phyloP scores from a whole-genome alignment of 2,888 invertebrate genomes.

The Cerastis rubricosa region DNA sequence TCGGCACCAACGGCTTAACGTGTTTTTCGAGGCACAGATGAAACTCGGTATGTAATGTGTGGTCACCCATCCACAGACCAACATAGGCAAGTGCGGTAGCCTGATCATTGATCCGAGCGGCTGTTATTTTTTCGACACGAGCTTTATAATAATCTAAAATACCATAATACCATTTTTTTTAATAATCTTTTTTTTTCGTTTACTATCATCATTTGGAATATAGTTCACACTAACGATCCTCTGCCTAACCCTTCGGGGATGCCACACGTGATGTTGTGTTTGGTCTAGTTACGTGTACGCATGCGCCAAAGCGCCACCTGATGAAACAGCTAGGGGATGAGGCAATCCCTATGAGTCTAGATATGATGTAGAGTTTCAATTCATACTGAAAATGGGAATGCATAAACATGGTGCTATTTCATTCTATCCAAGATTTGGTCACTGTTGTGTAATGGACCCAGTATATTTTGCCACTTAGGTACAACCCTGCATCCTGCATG shows the following conservation, averaged over 20 bases:
- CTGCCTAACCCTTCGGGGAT: neutral
- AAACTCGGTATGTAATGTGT: too few species aligned
- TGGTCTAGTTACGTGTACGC: neutral
- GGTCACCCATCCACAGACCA: too few species aligned
- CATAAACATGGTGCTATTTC: slow-evolving; percentile 8
- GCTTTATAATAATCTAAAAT: too few species aligned
- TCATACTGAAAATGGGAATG: neutral
- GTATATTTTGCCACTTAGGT: neutral
- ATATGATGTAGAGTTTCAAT: neutral
- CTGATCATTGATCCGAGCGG: too few species aligned
- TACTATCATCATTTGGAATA: too few species aligned
- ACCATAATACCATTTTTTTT: too few species aligned
- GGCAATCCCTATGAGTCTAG: neutral
- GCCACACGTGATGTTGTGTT: neutral
- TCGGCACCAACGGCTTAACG: too few species aligned
- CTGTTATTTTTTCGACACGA: too few species aligned
- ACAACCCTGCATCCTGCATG: neutral
- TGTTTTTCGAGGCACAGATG: too few species aligned
- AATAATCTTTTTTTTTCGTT: too few species aligned
- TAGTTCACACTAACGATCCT: too few species aligned
- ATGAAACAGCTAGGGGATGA: neutral
- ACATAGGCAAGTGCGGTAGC: too few species aligned
- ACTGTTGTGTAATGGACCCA: neutral
- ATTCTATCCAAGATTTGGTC: neutral
- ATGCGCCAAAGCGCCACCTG: neutral